Evolutionary conservation across 2,113 vertebrate genomes (phyloP).

Genomic region (Eublepharis macularius): DNA sequence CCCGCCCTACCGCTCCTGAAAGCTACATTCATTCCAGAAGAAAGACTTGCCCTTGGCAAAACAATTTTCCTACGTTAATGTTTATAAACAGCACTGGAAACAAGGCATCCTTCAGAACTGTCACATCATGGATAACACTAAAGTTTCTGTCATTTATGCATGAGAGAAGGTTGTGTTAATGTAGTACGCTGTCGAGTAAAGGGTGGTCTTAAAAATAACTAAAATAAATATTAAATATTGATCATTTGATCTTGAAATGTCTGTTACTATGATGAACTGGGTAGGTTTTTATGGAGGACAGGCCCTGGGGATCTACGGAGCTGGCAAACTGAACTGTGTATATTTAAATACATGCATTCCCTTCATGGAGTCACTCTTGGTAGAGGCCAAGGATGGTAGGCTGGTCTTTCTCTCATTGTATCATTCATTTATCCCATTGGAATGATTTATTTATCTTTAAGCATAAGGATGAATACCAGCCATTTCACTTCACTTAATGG

Average conservation of each 20-base stretch:
- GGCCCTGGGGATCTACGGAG: background rate
- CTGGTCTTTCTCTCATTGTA: background rate
- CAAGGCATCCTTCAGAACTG: conserved; percentile 39
- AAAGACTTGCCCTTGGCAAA: conserved; percentile 69
- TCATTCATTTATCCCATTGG: background rate
- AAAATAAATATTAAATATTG: conserved; percentile 3
- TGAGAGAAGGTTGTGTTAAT: background rate
- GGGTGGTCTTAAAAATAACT: conserved; percentile 4
- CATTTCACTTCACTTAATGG: background rate
- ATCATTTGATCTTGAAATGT: background rate
- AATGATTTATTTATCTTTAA: background rate
- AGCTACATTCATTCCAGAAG: conserved; percentile 63
- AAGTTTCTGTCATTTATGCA: conserved; percentile 20
- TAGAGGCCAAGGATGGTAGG: background rate
- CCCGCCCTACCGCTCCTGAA: conserved; percentile 21
- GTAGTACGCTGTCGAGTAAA: background rate
- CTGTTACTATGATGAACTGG: background rate
- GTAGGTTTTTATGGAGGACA: no score
- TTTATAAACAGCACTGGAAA: conserved; percentile 58
- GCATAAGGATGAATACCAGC: background rate
- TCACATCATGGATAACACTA: conserved; percentile 24
- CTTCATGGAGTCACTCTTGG: background rate
- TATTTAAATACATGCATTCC: background rate
- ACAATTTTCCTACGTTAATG: conserved; percentile 49
- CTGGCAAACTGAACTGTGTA: background rate